These are phyloP conservation scores for Hyles euphorbiae DNA, from an alignment of 1,140 invertebrate genomes.

Conservation along the genomic window DNA sequence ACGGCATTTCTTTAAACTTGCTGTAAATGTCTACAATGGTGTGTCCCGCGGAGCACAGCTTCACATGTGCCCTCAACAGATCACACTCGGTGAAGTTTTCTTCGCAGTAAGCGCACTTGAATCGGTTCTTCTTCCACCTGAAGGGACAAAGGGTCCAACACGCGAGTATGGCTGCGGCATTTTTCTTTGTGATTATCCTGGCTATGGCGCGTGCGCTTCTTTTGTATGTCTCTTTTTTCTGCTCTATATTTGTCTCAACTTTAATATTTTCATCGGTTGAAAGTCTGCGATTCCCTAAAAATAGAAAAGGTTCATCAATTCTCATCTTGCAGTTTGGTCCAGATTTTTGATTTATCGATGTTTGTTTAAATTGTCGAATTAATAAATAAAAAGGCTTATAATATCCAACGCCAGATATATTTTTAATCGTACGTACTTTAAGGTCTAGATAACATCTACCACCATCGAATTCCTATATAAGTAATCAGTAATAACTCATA, in stretches of 20 bases:
- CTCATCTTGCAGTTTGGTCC: constrained; percentile 16
- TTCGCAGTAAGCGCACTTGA: constrained; percentile 63
- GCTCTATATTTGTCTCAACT: constrained; percentile 24
- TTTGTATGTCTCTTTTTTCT: constrained; percentile 27
- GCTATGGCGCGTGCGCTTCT: constrained; percentile 54
- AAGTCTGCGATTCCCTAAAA: constrained; percentile 52
- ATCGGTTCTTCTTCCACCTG: constrained; percentile 59
- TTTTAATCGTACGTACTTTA: too few relatives aligned
- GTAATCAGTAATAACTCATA: too few relatives aligned
- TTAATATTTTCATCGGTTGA: constrained; percentile 27
- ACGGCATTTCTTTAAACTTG: constrained; percentile 62
- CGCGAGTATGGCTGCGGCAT: constrained; percentile 48
- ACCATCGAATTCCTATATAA: too few relatives aligned
- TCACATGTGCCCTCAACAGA: constrained; percentile 45
- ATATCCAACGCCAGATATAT: too few relatives aligned
- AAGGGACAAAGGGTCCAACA: constrained; percentile 58
- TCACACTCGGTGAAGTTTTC: constrained; percentile 47
- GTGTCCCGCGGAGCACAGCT: constrained; percentile 36
- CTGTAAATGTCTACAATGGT: constrained; percentile 56
- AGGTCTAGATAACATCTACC: too few relatives aligned
- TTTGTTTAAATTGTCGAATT: too few relatives aligned
- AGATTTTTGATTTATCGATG: not conserved
- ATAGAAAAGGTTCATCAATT: constrained; percentile 56
- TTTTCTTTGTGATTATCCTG: constrained; percentile 51
- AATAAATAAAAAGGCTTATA: too few relatives aligned